phyloP scores from a whole-genome alignment of 1,140 invertebrate species.

The Calycopis cecrops region DNA sequence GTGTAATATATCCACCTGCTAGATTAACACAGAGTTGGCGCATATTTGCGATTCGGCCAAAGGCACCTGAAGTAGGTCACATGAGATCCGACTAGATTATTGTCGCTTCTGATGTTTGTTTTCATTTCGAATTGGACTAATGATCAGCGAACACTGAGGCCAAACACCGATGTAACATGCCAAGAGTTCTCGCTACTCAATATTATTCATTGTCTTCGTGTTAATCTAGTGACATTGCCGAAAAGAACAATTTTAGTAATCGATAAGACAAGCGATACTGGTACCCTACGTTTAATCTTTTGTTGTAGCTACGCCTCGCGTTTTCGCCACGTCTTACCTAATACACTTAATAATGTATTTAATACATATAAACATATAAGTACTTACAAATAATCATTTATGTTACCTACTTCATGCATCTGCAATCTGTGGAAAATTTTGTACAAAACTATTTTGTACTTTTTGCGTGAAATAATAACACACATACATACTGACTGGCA shows the following conservation, averaged over 20 bases:
- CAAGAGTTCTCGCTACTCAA: neutral
- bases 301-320: too few species aligned
- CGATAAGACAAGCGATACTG: slow-evolving; percentile 12
- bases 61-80: slow-evolving; percentile 27
- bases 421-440: too few species aligned
- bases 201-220: neutral
- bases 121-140: slow-evolving; percentile 16
- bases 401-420: too few species aligned
- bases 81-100: slow-evolving; percentile 14
- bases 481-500: too few species aligned
- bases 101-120: slow-evolving; percentile 16
- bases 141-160: slow-evolving; percentile 20
- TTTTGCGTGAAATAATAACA: too few species aligned
- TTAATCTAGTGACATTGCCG: neutral
- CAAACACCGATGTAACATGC: slow-evolving; percentile 28
- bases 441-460: too few species aligned
- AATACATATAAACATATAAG: too few species aligned
- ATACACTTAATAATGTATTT: too few species aligned
- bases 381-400: too few species aligned
- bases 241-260: neutral
- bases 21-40: slow-evolving; percentile 23
- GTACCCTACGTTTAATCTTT: neutral
- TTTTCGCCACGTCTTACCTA: too few species aligned
- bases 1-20: slow-evolving; percentile 27
- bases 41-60: slow-evolving; percentile 37